A percentile compares a stretch with the other conserved stretches of the same genome.
Conservation (phyloP, 1,140 invertebrate genomes). For the Ooceraea biroi region DNA sequence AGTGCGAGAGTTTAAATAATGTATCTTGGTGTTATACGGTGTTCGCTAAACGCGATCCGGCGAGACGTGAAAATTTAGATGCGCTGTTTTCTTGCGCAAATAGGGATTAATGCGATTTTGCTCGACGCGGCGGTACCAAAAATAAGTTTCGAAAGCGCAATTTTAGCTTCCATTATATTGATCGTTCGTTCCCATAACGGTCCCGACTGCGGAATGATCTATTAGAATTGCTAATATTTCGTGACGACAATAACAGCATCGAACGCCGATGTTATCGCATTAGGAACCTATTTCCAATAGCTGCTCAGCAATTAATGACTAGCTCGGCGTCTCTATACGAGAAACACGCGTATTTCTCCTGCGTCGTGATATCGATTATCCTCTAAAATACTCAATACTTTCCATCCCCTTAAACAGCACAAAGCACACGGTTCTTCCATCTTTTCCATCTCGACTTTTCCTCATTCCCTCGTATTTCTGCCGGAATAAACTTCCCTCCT, state of each 20-base stretch:
- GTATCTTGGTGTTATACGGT: constrained; percentile 36
- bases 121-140: background rate
- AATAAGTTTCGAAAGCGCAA: background rate
- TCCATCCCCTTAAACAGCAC: constrained; percentile 57
- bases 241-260: constrained; percentile 13
- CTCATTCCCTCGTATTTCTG: constrained; percentile 31
- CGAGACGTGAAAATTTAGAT: constrained; percentile 46
- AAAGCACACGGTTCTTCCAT: constrained; percentile 48
- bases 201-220: background rate
- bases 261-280: constrained; percentile 2
- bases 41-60: background rate
- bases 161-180: background rate
- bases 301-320: constrained; percentile 30
- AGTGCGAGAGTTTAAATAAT: constrained; percentile 39
- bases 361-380: constrained; percentile 27
- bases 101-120: constrained; percentile 8
- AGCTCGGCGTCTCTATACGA: background rate
- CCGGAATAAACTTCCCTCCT: constrained; percentile 51
- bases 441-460: constrained; percentile 46
- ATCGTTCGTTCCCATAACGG: background rate
- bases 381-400: constrained; percentile 49
- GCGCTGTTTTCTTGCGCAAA: background rate
- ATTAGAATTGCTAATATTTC: constrained; percentile 32
- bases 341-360: background rate
- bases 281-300: constrained; percentile 55